These are phyloP conservation scores for Melieria picta DNA, from an alignment of 2,888 invertebrate genomes.

Conservation along the genomic window DNA sequence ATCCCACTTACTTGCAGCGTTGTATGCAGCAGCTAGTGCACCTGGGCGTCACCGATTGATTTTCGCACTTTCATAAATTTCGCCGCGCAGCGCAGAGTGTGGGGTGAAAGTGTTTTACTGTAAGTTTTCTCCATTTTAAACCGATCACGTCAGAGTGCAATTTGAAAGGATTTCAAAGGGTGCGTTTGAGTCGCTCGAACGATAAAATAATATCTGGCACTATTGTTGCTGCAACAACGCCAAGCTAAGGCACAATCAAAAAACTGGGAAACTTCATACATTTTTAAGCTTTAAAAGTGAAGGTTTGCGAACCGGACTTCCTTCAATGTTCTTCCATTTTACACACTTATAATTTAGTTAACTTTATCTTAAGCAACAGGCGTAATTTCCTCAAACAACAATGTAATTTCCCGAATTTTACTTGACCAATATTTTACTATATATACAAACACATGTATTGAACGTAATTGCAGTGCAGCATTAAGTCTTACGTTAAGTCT, in stretches of 20 bases:
- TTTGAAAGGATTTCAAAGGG: constrained; percentile 41
- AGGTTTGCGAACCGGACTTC: constrained; percentile 34
- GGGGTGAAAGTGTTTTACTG: not conserved
- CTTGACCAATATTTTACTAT: no score
- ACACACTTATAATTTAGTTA: not conserved
- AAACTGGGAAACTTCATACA: constrained; percentile 12
- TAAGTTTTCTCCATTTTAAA: not conserved
- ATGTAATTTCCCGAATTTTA: not conserved
- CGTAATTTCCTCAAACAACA: not conserved
- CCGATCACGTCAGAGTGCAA: constrained; percentile 41
- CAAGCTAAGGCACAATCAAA: not conserved
- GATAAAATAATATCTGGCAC: constrained; percentile 39
- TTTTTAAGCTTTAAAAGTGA: constrained; percentile 38
- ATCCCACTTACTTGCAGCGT: constrained; percentile 77
- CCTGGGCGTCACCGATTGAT: constrained; percentile 66
- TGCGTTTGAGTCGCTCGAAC: constrained; percentile 47
- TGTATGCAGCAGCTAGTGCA: constrained; percentile 67
- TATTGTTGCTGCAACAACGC: constrained; percentile 17
- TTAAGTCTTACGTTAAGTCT: no score
- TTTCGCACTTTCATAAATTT: not conserved
- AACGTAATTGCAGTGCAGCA: no score
- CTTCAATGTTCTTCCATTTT: constrained; percentile 40
- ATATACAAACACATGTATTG: no score
- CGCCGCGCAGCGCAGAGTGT: not conserved
- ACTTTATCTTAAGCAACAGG: no score